Evolutionary conservation across 1,140 invertebrate species (phyloP).

Genomic region (Papilio aristodemus): DNA sequence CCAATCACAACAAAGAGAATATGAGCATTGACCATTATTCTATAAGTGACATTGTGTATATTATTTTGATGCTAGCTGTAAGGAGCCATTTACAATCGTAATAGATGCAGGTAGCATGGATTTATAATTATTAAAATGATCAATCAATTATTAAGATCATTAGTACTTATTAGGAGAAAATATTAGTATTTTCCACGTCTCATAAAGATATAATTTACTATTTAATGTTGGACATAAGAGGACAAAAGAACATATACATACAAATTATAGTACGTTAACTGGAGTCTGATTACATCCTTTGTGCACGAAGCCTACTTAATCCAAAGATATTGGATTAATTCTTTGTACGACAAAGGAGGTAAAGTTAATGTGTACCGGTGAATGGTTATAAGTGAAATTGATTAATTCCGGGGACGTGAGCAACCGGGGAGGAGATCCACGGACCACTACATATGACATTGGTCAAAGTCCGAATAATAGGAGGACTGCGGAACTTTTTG

Average conservation of each 20-base stretch:
- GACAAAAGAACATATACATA: constrained; percentile 9
- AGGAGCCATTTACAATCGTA: too few relatives aligned
- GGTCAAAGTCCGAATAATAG: constrained; percentile 58
- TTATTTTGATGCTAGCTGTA: too few relatives aligned
- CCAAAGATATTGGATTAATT: constrained; percentile 42
- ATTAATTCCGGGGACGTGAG: constrained; percentile 47
- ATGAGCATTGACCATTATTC: too few relatives aligned
- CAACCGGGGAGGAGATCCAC: not conserved
- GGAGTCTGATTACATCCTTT: constrained; percentile 30
- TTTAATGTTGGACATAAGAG: not conserved
- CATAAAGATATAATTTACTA: constrained; percentile 3
- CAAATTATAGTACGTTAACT: constrained; percentile 30
- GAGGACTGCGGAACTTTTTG: constrained; percentile 56
- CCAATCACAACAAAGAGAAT: too few relatives aligned
- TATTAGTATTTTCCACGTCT: not conserved
- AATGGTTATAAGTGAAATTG: constrained; percentile 53
- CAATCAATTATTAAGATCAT: not conserved
- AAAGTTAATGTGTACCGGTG: constrained; percentile 44
- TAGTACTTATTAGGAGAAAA: not conserved
- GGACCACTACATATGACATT: constrained; percentile 46
- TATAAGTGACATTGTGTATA: too few relatives aligned
- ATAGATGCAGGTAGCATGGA: too few relatives aligned
- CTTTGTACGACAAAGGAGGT: constrained; percentile 36
- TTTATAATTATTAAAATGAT: not conserved
- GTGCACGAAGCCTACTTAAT: constrained; percentile 33